Percentiles rank a stretch among this genome's conserved stretches.
These are phyloP conservation scores for Strigamia transsilvanica DNA, from an alignment of 2,888 invertebrate species.

Conservation along the genomic window DNA sequence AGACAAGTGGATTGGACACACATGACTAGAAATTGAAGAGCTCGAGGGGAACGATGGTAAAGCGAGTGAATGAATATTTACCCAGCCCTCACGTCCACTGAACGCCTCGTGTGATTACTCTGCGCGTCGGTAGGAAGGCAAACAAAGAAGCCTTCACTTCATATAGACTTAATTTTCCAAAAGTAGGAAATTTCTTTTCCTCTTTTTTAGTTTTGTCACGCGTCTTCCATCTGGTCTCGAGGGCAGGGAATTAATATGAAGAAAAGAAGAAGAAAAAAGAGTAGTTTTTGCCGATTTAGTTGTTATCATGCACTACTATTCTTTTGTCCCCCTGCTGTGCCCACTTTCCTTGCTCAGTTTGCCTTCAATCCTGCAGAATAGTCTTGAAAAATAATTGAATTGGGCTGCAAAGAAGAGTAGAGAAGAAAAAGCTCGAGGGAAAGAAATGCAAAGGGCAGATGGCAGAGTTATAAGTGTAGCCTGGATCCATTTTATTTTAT, in stretches of 20 bases:
- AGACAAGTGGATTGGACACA: constrained; percentile 42
- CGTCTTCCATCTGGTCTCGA: neutral
- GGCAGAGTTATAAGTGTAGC: constrained; percentile 27
- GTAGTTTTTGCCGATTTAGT: constrained; percentile 19
- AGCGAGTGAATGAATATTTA: constrained; percentile 49
- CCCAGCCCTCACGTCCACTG: constrained; percentile 40
- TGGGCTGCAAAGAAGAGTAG: neutral
- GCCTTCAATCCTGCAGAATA: constrained; percentile 4
- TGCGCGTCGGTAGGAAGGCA: constrained; percentile 35
- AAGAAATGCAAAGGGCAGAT: constrained; percentile 43
- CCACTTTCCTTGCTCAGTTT: constrained; percentile 1
- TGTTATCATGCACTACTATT: constrained; percentile 9
- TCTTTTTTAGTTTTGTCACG: neutral
- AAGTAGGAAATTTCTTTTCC: constrained; percentile 38
- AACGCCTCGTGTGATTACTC: constrained; percentile 48
- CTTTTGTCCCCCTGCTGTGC: neutral
- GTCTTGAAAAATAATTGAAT: constrained; percentile 49
- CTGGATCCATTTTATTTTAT: neutral
- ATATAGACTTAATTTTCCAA: constrained; percentile 22
- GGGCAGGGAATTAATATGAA: constrained; percentile 3
- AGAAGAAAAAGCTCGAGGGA: constrained; percentile 12
- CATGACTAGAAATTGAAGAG: constrained; percentile 47
- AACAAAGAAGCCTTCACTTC: constrained; percentile 49
- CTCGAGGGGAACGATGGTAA: constrained; percentile 31
- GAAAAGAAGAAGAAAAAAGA: neutral